These are phyloP conservation scores for Subanguina moxae DNA, from an alignment of 1,140 invertebrate genomes.

Conservation along the genomic window DNA sequence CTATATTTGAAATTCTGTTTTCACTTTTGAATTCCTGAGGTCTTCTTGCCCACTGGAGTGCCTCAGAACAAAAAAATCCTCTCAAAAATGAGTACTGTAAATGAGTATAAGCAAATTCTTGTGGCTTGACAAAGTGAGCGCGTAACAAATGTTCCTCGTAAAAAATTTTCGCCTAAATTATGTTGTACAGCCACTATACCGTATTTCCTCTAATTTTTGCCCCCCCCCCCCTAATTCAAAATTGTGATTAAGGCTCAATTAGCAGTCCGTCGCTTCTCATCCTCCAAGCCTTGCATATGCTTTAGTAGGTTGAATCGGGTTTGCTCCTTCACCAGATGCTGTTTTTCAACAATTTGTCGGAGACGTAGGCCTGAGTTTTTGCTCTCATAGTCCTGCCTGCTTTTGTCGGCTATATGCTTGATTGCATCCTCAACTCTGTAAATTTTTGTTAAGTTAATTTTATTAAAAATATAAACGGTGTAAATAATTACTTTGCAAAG, in stretches of 20 bases:
- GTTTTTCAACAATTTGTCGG: conserved; percentile 41
- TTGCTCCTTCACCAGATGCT: conserved; percentile 43
- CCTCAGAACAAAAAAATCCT: too few relatives aligned
- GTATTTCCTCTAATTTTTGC: too few relatives aligned
- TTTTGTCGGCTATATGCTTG: conserved; percentile 36
- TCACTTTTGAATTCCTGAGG: too few relatives aligned
- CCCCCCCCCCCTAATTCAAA: too few relatives aligned
- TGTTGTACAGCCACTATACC: too few relatives aligned
- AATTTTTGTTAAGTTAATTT: conserved; percentile 12
- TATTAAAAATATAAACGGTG: background rate
- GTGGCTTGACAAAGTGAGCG: too few relatives aligned
- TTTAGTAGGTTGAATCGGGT: conserved; percentile 5
- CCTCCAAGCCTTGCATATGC: background rate
- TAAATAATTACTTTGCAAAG: conserved; percentile 41
- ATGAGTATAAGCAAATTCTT: too few relatives aligned
- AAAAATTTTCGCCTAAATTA: too few relatives aligned
- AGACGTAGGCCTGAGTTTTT: conserved; percentile 22
- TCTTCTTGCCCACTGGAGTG: too few relatives aligned
- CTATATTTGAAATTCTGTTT: too few relatives aligned
- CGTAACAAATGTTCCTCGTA: too few relatives aligned
- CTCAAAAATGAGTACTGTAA: too few relatives aligned
- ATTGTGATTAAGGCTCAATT: background rate
- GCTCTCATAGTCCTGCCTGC: conserved; percentile 16
- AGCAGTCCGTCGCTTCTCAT: background rate
- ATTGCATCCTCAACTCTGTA: conserved; percentile 47